phyloP scores from a whole-genome alignment of 2,113 vertebrate genomes.

The Pollimyrus isidori region DNA sequence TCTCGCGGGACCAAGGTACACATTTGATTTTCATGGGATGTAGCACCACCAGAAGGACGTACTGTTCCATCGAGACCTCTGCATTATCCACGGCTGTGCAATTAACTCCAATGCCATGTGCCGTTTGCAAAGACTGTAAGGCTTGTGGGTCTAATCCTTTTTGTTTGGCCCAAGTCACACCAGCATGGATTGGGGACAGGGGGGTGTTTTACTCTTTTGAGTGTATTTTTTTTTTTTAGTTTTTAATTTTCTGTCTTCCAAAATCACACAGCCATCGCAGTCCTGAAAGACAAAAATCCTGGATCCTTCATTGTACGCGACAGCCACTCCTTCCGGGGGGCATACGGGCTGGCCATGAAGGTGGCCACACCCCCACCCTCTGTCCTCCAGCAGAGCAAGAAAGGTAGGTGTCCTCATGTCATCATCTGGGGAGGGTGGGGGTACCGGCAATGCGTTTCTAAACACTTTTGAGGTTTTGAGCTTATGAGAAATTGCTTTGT shows the following conservation, averaged over 20 bases:
- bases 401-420: constrained; percentile 57
- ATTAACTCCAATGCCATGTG: background rate
- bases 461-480: background rate
- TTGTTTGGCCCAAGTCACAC: background rate
- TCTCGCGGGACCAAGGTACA: constrained; percentile 93
- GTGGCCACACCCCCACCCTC: constrained; percentile 85
- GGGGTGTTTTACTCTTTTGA: background rate
- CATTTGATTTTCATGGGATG: constrained; percentile 33
- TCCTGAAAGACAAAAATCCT: constrained; percentile 86
- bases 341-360: constrained; percentile 91
- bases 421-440: background rate
- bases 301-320: constrained; percentile 88
- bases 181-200: background rate
- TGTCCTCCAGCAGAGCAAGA: constrained; percentile 77
- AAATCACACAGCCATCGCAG: constrained; percentile 67
- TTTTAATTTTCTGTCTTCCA: constrained; percentile 24
- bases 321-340: constrained; percentile 90
- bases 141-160: background rate
- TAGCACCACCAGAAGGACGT: background rate
- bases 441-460: background rate
- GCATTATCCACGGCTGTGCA: background rate
- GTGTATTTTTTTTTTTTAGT: constrained; percentile 27
- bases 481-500: background rate
- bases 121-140: background rate
- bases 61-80: background rate